Evolutionary conservation across 2,113 vertebrate species (phyloP).

Genomic region (Pseudopodoces humilis): DNA sequence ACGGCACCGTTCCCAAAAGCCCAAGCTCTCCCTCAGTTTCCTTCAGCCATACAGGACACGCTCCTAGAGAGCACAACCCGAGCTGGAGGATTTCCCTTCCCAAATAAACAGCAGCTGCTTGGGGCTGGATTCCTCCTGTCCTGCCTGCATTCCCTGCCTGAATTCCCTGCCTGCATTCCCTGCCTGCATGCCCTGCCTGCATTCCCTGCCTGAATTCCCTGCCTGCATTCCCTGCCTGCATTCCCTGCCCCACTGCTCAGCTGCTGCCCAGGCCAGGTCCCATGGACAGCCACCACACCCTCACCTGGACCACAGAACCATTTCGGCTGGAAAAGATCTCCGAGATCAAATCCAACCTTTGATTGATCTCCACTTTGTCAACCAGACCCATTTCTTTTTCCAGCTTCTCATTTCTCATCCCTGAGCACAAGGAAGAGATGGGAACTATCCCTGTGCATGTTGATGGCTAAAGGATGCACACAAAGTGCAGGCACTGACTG

Average conservation of each 20-base stretch:
- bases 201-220: background rate
- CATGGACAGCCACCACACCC: background rate
- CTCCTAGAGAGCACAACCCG: accelerated
- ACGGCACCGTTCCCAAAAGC: background rate
- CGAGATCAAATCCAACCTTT: no score
- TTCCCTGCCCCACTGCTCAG: background rate
- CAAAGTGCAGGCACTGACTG: no score
- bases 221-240: background rate
- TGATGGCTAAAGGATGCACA: no score
- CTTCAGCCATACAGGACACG: accelerated
- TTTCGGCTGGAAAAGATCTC: background rate
- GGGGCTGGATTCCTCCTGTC: background rate
- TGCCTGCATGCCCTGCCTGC: background rate
- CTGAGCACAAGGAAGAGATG: no score
- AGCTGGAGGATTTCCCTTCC: background rate
- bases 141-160: background rate
- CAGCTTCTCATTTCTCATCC: no score
- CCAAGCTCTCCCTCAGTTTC: background rate
- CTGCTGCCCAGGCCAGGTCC: background rate
- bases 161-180: background rate
- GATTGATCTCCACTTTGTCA: no score
- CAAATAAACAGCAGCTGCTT: background rate
- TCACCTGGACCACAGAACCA: background rate
- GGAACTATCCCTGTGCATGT: no score
- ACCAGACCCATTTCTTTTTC: no score